Evolutionary conservation across 1,140 invertebrate species (phyloP).

Genomic region (Galleria mellonella): DNA sequence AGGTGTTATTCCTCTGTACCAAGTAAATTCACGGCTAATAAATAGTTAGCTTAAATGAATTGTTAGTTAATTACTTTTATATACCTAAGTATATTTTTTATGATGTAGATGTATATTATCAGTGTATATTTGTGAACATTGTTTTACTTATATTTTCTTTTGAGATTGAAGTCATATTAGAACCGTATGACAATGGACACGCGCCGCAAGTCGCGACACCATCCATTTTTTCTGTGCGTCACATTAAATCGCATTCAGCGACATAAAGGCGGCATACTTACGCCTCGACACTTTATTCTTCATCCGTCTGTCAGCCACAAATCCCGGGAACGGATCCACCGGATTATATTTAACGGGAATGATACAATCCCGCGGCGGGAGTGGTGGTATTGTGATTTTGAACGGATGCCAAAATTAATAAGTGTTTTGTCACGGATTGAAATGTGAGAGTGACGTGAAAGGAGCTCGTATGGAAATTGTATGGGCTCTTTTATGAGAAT

Average conservation of each 20-base stretch:
- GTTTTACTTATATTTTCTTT: too few relatives aligned
- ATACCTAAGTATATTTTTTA: too few relatives aligned
- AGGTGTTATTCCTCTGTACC: too few relatives aligned
- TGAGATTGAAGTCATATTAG: too few relatives aligned
- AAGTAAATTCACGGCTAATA: too few relatives aligned
- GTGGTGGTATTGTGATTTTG: not conserved
- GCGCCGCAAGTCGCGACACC: slow-evolving; percentile 1
- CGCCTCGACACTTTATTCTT: slow-evolving; percentile 12
- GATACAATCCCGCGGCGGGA: not conserved
- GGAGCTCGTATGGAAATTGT: too few relatives aligned
- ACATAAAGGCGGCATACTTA: slow-evolving; percentile 1
- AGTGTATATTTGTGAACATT: too few relatives aligned
- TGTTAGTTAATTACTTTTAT: too few relatives aligned
- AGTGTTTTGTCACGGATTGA: not conserved
- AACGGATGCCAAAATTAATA: not conserved
- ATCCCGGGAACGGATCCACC: not conserved
- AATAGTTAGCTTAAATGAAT: too few relatives aligned
- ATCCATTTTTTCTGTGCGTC: slow-evolving; percentile 19
- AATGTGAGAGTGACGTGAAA: not conserved
- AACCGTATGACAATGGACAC: slow-evolving; percentile 10
- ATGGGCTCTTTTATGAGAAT: too few relatives aligned
- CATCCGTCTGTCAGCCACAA: slow-evolving; percentile 8
- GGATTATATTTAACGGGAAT: slow-evolving; percentile 2
- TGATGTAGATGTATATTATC: too few relatives aligned
- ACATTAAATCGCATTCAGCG: slow-evolving; percentile 17